Base-by-base conservation (phyloP, 2,888 invertebrate genomes). In the Galerucella pusilla region DNA sequence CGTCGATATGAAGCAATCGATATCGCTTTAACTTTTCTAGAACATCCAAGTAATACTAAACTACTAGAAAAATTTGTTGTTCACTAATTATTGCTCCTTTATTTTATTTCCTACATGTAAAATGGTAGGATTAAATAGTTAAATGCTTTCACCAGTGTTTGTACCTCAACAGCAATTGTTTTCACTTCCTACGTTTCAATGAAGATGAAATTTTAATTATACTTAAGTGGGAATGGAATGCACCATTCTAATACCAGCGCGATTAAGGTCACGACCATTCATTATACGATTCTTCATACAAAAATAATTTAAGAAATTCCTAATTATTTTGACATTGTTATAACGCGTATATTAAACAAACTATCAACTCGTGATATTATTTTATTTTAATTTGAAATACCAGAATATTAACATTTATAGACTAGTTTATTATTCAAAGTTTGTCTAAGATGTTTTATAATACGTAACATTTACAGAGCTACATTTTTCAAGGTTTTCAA, bases 181-280 rank as follows among this genome's bases (percentile, higher is more conserved):
- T 45, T n/a, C 9, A 64, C 46, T 64, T 45, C 20, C 45, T 64
- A 42, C 12, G 49, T 65, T 49, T 25, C 2, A 52, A 49, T 25
- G 66, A 66, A 46, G 66, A 52, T 46, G 25, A 25, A 75, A 75
- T 77, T 74, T 70, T 59, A 54, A 71, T 71, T 74, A 77, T 74
- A 64, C 71, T 72, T 35, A 45, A 70, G 71, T 71, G 69, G 70
- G 70, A 77, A 77, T 66, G 74, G 68, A 69, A 64, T 57, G 54
- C 54, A 63, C 28, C 28, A 69, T 63, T 64, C 45, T 57, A 52
- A 66, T 66, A 14, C 35, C 12, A 61, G n/a, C n/a, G 16, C 64
- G 10, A 64, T 64, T 64, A 64, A 64, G 64, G 45, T 49, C 66
- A 66, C 46, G 66, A 49, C 52, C 14, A 45, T 16, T 9, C 12